A percentile compares a stretch with the other conserved stretches of the same genome.
Evolutionary conservation across 2,113 vertebrate genomes (phyloP).

Genomic region (Caranx ignobilis): DNA sequence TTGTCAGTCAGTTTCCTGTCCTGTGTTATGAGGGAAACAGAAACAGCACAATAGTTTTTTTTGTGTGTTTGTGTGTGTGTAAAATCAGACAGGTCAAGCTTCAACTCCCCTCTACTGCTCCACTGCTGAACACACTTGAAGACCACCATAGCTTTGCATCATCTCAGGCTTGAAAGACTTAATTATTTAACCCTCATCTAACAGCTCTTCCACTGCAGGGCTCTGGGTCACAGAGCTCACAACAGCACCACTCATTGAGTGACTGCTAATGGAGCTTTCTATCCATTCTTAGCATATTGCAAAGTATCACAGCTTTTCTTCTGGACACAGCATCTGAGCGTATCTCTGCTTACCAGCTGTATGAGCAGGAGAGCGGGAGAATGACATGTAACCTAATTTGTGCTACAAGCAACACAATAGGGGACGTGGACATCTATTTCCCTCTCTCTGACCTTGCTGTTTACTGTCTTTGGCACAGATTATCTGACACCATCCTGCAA

Average conservation of each 20-base stretch:
- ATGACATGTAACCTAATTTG: conserved; percentile 47
- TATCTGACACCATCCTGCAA: background rate
- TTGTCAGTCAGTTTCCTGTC: too few species aligned
- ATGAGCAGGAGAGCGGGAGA: conserved; percentile 6
- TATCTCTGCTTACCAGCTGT: background rate
- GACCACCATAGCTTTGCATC: conserved; percentile 5
- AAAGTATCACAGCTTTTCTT: conserved; percentile 14
- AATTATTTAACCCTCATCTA: conserved; percentile 31
- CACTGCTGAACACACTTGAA: background rate
- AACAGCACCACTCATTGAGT: conserved; percentile 54
- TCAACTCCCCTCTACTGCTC: background rate
- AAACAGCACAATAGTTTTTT: background rate
- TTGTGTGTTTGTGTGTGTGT: background rate
- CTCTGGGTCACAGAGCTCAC: conserved; percentile 47
- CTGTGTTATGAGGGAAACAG: background rate
- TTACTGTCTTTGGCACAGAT: background rate
- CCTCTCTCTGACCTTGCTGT: background rate
- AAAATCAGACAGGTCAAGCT: background rate
- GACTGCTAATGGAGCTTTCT: conserved; percentile 22
- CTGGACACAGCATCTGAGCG: background rate
- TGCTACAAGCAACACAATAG: background rate
- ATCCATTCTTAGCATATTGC: conserved; percentile 19
- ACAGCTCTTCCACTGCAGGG: conserved; percentile 44
- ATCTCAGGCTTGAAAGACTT: conserved; percentile 31
- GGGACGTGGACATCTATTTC: background rate